Conservation (phyloP, 2,797 vertebrate genomes). For the Poliocrania exsul region DNA sequence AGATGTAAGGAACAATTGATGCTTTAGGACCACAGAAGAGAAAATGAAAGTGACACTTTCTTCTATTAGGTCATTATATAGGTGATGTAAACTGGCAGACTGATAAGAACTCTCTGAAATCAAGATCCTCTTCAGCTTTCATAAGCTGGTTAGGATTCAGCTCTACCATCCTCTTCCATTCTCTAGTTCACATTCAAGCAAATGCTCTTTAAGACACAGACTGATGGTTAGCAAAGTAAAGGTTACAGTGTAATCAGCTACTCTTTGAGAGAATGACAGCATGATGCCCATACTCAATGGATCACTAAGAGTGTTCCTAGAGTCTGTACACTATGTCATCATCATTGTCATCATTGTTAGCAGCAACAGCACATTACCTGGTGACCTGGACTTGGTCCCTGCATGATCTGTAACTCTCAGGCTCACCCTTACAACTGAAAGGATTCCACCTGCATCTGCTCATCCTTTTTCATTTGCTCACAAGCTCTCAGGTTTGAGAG, state of each 20-base stretch:
- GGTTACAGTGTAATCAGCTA: neutral
- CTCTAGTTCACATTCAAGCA: neutral
- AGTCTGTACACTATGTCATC: neutral
- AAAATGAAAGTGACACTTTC: neutral
- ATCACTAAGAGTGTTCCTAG: neutral
- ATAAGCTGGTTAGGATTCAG: neutral
- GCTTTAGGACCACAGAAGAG: neutral
- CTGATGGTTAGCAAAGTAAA: neutral
- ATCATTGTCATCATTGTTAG: accelerated
- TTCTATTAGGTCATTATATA: neutral
- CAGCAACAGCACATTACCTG: neutral
- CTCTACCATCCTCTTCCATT: neutral
- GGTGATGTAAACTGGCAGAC: neutral
- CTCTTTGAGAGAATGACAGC: neutral
- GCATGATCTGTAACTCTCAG: neutral
- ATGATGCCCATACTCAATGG: neutral
- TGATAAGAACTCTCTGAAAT: neutral
- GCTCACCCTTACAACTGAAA: neutral
- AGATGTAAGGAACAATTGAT: neutral
- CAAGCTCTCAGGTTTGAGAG: neutral
- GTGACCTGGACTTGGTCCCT: neutral
- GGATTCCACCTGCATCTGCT: neutral
- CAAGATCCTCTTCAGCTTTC: neutral
- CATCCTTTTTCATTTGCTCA: neutral
- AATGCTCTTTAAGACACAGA: neutral